Percentiles rank a stretch among this genome's conserved stretches.
These are phyloP conservation scores for Barbus barbus DNA, from an alignment of 2,113 vertebrate genomes.

Conservation along the genomic window DNA sequence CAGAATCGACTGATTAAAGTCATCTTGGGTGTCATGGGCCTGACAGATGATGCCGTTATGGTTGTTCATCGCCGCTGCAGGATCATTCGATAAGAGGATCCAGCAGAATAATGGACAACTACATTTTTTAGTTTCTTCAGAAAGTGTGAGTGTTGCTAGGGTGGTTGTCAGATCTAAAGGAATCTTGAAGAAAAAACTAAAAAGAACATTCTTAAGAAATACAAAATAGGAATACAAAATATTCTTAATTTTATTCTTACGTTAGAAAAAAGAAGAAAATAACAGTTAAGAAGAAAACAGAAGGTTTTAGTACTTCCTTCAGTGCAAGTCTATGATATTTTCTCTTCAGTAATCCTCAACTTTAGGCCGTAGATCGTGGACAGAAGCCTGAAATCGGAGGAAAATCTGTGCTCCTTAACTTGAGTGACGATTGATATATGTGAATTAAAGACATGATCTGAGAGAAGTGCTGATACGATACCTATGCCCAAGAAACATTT, in stretches of 20 bases:
- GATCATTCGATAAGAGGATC: neutral
- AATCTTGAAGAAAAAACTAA: too few species aligned
- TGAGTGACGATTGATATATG: neutral
- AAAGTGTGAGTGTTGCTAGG: neutral
- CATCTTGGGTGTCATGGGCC: neutral
- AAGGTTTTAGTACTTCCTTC: too few species aligned
- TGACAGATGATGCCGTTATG: too few species aligned
- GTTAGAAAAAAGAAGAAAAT: too few species aligned
- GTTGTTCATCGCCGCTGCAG: neutral
- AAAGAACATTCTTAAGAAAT: neutral
- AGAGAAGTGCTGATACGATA: neutral
- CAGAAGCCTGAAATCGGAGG: neutral
- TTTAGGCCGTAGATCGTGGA: neutral
- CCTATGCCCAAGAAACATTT: too few species aligned
- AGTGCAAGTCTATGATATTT: too few species aligned
- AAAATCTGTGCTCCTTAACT: neutral
- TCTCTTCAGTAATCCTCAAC: too few species aligned
- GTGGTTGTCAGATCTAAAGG: neutral
- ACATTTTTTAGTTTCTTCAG: neutral
- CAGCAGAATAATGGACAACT: neutral
- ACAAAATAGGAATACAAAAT: too few species aligned
- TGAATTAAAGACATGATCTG: neutral
- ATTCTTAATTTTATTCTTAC: too few species aligned
- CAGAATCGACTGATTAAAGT: slow-evolving; percentile 3
- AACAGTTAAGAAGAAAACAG: too few species aligned